Percentiles rank a stretch among this genome's conserved stretches.
phyloP scores from a whole-genome alignment of 2,113 vertebrate genomes.

The Pongo pygmaeus region DNA sequence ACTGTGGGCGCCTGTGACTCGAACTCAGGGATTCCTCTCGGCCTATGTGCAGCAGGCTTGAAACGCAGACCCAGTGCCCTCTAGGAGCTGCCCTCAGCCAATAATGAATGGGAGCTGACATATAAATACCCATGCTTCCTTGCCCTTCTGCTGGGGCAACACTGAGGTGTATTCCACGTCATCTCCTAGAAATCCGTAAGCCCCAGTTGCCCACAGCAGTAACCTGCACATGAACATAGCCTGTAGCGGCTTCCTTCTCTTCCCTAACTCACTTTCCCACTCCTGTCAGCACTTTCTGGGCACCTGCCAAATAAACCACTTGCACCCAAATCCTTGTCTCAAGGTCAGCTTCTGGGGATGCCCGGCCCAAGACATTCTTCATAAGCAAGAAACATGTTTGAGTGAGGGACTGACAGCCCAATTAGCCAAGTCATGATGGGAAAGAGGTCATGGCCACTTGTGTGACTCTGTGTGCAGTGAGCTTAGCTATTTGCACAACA shows the following conservation, averaged over 20 bases:
- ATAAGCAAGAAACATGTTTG: accelerated
- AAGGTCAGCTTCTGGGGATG: background rate
- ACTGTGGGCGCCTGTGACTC: background rate
- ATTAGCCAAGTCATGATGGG: background rate
- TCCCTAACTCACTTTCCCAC: background rate
- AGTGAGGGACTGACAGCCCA: background rate
- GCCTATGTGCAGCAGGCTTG: background rate
- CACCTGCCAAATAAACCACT: background rate
- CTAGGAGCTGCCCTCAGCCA: background rate
- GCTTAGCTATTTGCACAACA: background rate
- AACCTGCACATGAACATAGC: accelerated
- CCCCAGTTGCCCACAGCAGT: background rate
- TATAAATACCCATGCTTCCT: background rate
- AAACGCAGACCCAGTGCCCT: too few species aligned
- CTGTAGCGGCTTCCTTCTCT: background rate
- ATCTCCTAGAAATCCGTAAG: background rate
- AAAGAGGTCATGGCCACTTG: background rate
- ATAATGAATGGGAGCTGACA: background rate
- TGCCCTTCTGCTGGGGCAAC: background rate
- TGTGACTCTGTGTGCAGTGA: background rate
- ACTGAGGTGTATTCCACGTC: background rate
- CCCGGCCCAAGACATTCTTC: background rate
- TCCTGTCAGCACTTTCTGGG: background rate
- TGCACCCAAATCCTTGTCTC: background rate
- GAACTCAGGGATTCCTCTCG: background rate